Evolutionary conservation across 2,888 invertebrate species (phyloP), one percentile per base, ranked within the genome.

Genomic region (Gari tellinella): DNA sequence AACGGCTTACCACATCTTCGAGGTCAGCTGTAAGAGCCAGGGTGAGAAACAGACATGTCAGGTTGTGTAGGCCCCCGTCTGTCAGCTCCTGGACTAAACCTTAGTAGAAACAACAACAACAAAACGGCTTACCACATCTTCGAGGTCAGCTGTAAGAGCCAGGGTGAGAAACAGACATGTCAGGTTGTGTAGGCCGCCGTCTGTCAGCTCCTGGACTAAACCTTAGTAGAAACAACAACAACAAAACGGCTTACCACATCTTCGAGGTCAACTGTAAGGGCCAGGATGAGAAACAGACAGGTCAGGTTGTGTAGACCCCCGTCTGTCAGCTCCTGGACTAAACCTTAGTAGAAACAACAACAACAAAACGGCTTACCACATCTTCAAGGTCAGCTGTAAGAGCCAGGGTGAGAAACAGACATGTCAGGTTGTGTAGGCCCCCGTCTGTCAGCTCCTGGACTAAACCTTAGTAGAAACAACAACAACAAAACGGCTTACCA

Each of bases 61-160:
- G 82, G 70, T 90, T 87, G 46, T 85, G 73, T 25, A 90, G 77
- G 7, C 90, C 90, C 7, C 70, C 80, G 56, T 90, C 89, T 14
- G 75, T 80, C 48, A 90, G 61, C 53, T 88, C 88, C 72, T 87
- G 87, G 62, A 90, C 82, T 23, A n/a, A n/a, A n/a, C n/a, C n/a
- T n/a, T n/a, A n/a, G n/a, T n/a, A n/a, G n/a, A n/a, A n/a, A n/a
- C n/a, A n/a, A n/a, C n/a, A n/a, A n/a, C n/a, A n/a, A n/a, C n/a
- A n/a, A n/a, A n/a, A n/a, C n/a, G 15, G 70, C 85, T 69, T 63
- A 89, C 88, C 77, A 89, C 83, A 79, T 89, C 88, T 31, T 87
- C 82, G 5, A 84, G 48, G 52, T 87, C 87, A n/a, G 84, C 81
- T 12, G 82, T 79, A 21, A 87, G 62, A 10, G 86, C 84, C 21